Percentiles rank a stretch among this genome's conserved stretches.
Conservation (phyloP, 2,888 invertebrate species). For the Patella ulyssiponensis region DNA sequence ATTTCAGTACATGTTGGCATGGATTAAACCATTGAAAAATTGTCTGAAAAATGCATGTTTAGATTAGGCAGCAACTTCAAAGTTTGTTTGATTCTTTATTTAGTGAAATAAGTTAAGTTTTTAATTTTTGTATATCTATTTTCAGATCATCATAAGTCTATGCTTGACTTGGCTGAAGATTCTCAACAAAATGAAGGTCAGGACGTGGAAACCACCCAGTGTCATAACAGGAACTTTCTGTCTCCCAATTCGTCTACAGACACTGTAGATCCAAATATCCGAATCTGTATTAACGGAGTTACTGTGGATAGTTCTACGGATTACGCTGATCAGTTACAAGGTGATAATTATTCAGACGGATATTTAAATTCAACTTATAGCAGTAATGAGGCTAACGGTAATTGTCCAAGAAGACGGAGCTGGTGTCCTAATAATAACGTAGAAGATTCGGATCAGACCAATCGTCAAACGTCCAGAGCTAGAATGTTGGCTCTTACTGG, state of each 20-base stretch:
- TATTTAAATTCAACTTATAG: conserved; percentile 17
- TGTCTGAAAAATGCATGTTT: no score
- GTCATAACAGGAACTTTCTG: conserved; percentile 22
- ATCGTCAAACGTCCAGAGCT: conserved; percentile 25
- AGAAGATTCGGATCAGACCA: conserved; percentile 9
- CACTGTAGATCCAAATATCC: conserved; percentile 45
- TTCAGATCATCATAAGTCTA: conserved; percentile 63
- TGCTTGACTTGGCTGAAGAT: conserved; percentile 63
- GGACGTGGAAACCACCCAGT: neutral
- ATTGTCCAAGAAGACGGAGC: conserved; percentile 46
- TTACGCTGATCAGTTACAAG: conserved; percentile 40
- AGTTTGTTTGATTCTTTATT: no score
- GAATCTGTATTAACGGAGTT: conserved; percentile 66
- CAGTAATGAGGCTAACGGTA: conserved; percentile 8
- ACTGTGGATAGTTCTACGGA: conserved; percentile 61
- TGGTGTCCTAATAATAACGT: conserved; percentile 51
- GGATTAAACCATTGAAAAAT: no score
- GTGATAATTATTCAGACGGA: conserved; percentile 26
- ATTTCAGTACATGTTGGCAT: no score
- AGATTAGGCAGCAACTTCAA: no score
- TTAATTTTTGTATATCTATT: neutral
- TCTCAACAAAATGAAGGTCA: conserved; percentile 27
- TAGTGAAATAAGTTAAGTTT: no score
- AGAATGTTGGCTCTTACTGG: conserved; percentile 39
- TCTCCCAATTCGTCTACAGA: conserved; percentile 28